Percentiles rank a stretch among this genome's conserved stretches.
phyloP scores from a whole-genome alignment of 2,113 vertebrate genomes.

The Boulengeromyrus knoepffleri region DNA sequence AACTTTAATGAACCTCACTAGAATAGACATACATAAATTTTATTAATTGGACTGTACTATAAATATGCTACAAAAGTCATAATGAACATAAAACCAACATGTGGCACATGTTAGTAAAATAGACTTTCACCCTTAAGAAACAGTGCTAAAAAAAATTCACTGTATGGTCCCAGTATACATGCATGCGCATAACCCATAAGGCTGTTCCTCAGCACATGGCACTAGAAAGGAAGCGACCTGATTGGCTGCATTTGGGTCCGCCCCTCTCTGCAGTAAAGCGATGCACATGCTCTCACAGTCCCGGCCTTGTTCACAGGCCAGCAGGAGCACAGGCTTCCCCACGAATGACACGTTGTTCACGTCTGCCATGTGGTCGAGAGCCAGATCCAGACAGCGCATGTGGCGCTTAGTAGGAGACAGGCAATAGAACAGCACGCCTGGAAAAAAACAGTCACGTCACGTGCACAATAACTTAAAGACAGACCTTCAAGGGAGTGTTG shows the following conservation, averaged over 20 bases:
- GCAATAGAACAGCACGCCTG: constrained; percentile 88
- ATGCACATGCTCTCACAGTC: constrained; percentile 67
- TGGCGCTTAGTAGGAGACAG: constrained; percentile 74
- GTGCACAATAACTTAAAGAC: constrained; percentile 13
- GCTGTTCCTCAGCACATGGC: not conserved
- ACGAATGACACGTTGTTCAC: constrained; percentile 66
- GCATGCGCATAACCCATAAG: not conserved
- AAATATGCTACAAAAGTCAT: not conserved
- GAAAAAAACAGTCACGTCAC: constrained; percentile 19
- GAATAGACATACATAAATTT: not conserved
- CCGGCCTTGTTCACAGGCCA: constrained; percentile 72
- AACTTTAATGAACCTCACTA: not conserved
- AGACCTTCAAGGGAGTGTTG: not conserved
- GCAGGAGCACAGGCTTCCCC: constrained; percentile 73
- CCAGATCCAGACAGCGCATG: constrained; percentile 65
- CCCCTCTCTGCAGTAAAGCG: constrained; percentile 71
- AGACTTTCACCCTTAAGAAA: not conserved
- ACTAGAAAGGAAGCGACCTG: constrained; percentile 42
- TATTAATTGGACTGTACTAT: not conserved
- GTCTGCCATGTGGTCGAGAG: constrained; percentile 69
- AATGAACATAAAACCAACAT: not conserved
- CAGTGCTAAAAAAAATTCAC: not conserved
- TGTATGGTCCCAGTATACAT: not conserved
- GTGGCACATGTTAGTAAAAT: not conserved
- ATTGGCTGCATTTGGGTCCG: constrained; percentile 70